A percentile compares a stretch with the other conserved stretches of the same genome.
These are phyloP conservation scores for Chaetura pelagica DNA, from an alignment of 2,113 vertebrate genomes.

Conservation along the genomic window DNA sequence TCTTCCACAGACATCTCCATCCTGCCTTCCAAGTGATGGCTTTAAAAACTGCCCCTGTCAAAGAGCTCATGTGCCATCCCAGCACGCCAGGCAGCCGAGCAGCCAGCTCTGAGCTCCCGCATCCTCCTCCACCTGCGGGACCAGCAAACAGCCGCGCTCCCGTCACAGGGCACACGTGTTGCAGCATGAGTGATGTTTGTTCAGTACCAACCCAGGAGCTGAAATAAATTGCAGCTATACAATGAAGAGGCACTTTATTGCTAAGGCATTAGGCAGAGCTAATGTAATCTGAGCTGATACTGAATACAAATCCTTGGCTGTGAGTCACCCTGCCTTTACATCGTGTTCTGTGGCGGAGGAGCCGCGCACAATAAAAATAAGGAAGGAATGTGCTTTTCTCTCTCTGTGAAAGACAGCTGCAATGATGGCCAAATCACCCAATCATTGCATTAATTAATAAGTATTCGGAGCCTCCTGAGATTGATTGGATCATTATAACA, in stretches of 20 bases:
- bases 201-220: slow-evolving; percentile 18
- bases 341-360: background rate
- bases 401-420: slow-evolving; percentile 20
- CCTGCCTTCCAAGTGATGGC: background rate
- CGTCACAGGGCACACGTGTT: background rate
- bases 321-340: slow-evolving; percentile 45
- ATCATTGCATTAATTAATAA: slow-evolving; percentile 66
- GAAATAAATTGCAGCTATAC: slow-evolving; percentile 55
- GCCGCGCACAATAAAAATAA: background rate
- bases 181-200: slow-evolving; percentile 5
- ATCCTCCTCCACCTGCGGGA: background rate
- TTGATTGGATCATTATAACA: slow-evolving; percentile 27
- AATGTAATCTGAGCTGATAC: slow-evolving; percentile 39
- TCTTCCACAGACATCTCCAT: background rate
- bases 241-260: slow-evolving; percentile 70
- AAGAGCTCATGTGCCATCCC: background rate
- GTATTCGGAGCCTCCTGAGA: slow-evolving; percentile 19
- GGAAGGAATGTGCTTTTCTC: background rate
- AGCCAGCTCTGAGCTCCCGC: too few species aligned
- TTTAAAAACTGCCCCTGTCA: background rate
- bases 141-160: background rate
- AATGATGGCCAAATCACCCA: slow-evolving; percentile 40
- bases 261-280: slow-evolving; percentile 64
- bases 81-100: fast-evolving
- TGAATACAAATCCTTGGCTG: slow-evolving; percentile 63